These are phyloP conservation scores for Gerosis bhagava DNA, from an alignment of 2,888 invertebrate genomes.

Conservation along the genomic window DNA sequence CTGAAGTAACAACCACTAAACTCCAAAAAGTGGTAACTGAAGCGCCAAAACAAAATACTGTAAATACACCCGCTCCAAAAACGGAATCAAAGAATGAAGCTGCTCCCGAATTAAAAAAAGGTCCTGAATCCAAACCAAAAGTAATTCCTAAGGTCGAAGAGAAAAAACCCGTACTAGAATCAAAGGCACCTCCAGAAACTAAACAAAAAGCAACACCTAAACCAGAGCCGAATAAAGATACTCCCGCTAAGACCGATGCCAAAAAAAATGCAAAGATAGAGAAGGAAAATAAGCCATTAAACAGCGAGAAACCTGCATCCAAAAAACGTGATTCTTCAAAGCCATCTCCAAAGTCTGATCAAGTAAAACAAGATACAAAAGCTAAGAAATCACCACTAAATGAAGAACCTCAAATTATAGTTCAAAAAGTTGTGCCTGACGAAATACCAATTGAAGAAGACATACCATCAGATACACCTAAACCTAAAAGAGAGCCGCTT, in stretches of 20 bases:
- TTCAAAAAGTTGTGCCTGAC: conserved; percentile 41
- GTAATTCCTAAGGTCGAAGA: conserved; percentile 28
- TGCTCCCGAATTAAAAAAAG: conserved; percentile 31
- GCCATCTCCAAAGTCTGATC: conserved; percentile 10
- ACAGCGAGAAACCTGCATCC: conserved; percentile 21
- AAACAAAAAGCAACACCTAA: conserved; percentile 31
- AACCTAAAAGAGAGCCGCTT: conserved; percentile 77
- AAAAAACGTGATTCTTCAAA: conserved; percentile 23
- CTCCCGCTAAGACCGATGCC: neutral
- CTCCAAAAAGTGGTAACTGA: conserved; percentile 31
- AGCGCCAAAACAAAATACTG: conserved; percentile 30
- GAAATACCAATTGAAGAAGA: conserved; percentile 79
- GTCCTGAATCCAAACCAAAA: conserved; percentile 33
- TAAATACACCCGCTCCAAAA: conserved; percentile 29
- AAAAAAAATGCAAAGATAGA: neutral
- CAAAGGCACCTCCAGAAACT: conserved; percentile 31
- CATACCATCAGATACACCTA: conserved; percentile 76
- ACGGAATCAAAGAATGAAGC: conserved; percentile 36
- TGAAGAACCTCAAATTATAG: conserved; percentile 22
- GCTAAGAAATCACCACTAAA: conserved; percentile 1
- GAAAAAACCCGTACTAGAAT: conserved; percentile 32
- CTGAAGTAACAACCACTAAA: conserved; percentile 43
- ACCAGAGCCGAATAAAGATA: conserved; percentile 25
- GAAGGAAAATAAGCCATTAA: conserved; percentile 15
- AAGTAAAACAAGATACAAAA: conserved; percentile 8